A percentile compares a stretch with the other conserved stretches of the same genome.
Conservation (phyloP, 2,113 vertebrate species). For the Puntigrus tetrazona region DNA sequence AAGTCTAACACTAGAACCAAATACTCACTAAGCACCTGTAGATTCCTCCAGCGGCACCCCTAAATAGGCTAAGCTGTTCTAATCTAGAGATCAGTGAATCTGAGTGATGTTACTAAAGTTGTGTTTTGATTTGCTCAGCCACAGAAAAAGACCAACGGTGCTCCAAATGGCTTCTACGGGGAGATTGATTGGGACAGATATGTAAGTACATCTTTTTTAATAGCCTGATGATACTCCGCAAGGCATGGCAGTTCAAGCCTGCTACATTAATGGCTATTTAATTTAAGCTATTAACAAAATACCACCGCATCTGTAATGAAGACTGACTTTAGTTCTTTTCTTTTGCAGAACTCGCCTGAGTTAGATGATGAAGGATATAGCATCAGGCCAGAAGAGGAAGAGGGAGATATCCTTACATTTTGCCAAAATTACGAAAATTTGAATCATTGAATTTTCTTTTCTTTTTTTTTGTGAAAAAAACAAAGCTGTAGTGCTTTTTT, state of each 20-base stretch:
- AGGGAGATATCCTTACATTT: conserved; percentile 86
- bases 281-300: background rate
- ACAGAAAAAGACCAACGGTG: conserved; percentile 93
- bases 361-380: conserved; percentile 98
- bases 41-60: background rate
- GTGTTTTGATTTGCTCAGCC: conserved; percentile 57
- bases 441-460: background rate
- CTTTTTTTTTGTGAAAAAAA: no score
- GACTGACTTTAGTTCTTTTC: conserved; percentile 39
- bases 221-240: background rate
- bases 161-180: conserved; percentile 92
- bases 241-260: background rate
- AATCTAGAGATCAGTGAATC: background rate
- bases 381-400: conserved; percentile 89
- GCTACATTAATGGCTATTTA: background rate
- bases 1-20: conserved; percentile 1
- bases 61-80: background rate
- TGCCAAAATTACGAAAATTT: background rate
- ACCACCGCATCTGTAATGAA: background rate
- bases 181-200: conserved; percentile 99
- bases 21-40: background rate
- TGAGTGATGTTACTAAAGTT: conserved; percentile 1
- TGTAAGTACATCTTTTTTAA: conserved; percentile 75
- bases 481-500: background rate
- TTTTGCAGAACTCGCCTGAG: conserved; percentile 88